These are phyloP conservation scores for Aurelia aurita DNA, from an alignment of 30 jellyfish, hydroid and myxozoan genomes.

Conservation along the genomic window DNA sequence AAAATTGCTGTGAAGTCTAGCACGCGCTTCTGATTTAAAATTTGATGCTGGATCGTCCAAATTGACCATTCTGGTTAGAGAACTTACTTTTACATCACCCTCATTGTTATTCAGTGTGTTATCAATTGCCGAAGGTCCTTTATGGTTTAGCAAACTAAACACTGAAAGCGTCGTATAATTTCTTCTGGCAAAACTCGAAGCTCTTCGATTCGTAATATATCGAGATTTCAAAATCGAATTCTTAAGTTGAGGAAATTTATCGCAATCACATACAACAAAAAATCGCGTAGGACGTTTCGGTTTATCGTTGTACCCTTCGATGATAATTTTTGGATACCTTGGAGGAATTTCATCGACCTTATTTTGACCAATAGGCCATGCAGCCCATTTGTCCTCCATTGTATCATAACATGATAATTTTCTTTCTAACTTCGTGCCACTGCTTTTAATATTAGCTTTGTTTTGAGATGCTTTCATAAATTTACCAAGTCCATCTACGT, in stretches of 20 bases:
- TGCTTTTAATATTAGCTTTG: background rate
- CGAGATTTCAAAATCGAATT: slow-evolving; percentile 40
- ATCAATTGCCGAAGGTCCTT: background rate
- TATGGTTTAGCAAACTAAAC: slow-evolving; percentile 41
- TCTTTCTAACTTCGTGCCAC: too few species aligned
- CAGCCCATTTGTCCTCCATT: background rate
- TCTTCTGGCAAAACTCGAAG: slow-evolving; percentile 42
- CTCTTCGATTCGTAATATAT: slow-evolving; percentile 39
- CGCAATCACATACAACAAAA: slow-evolving; percentile 47
- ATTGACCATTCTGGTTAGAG: background rate
- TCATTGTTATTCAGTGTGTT: background rate
- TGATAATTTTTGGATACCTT: slow-evolving; percentile 11
- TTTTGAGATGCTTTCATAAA: background rate
- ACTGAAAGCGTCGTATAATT: slow-evolving; percentile 54
- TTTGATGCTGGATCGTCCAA: slow-evolving; percentile 8
- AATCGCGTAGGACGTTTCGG: slow-evolving; percentile 32
- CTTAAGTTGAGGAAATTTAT: slow-evolving; percentile 24
- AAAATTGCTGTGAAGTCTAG: slow-evolving; percentile 7
- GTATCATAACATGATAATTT: background rate
- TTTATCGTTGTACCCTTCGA: slow-evolving; percentile 30
- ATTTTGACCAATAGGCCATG: slow-evolving; percentile 29
- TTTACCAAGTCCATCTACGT: slow-evolving; percentile 7
- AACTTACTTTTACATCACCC: background rate
- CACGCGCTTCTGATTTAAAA: slow-evolving; percentile 35
- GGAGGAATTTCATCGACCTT: slow-evolving; percentile 1